These are phyloP conservation scores for Sylvilagus floridanus DNA, from an alignment of 2,797 vertebrate species.

Conservation along the genomic window DNA sequence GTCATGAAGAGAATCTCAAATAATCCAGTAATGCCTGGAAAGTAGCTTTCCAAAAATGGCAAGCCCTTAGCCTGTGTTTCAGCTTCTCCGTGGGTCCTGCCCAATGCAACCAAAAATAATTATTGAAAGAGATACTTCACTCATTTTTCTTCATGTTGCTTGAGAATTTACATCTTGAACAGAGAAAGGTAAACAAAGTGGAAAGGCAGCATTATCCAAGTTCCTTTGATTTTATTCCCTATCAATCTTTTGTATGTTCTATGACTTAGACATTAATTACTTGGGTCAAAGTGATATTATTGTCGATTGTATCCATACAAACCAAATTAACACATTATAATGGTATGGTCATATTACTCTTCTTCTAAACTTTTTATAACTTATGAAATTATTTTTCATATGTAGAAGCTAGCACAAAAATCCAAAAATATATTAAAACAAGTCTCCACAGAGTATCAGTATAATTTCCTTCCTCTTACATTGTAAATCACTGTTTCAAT, in stretches of 20 bases:
- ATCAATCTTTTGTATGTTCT: neutral
- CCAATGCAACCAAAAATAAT: neutral
- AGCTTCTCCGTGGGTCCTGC: neutral
- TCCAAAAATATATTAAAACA: neutral
- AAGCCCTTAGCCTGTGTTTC: neutral
- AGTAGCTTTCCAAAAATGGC: neutral
- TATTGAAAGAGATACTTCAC: neutral
- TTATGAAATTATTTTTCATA: conserved; percentile 33
- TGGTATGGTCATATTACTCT: neutral
- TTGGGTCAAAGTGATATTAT: neutral
- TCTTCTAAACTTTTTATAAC: conserved; percentile 14
- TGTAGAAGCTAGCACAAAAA: neutral
- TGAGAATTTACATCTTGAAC: neutral
- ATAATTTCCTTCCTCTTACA: neutral
- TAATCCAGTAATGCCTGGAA: neutral
- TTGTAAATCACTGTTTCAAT: neutral
- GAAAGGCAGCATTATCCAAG: neutral
- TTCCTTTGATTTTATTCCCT: conserved; percentile 32
- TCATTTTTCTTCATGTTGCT: conserved; percentile 5
- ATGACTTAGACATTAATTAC: neutral
- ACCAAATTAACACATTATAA: neutral
- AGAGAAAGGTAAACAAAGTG: neutral
- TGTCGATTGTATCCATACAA: neutral
- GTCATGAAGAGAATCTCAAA: neutral
- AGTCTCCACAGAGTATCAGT: neutral